These are phyloP conservation scores for Rhodeus uyekii DNA, from an alignment of 2,797 vertebrate genomes.

Conservation along the genomic window DNA sequence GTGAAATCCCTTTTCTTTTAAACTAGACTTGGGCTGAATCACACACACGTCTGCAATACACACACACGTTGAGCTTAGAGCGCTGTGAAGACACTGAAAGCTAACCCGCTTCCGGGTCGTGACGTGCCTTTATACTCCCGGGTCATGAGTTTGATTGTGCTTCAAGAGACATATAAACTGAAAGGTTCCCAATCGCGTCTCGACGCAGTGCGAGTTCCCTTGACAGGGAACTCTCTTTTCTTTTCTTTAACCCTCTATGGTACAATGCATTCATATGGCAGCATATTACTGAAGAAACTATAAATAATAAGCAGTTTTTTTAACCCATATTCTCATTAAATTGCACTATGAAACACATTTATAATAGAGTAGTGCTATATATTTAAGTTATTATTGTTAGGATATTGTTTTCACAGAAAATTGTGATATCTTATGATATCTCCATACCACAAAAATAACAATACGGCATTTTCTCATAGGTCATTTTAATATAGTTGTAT, in stretches of 20 bases:
- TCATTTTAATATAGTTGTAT: background rate
- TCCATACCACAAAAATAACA: background rate
- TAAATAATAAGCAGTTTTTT: background rate
- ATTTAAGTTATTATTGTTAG: background rate
- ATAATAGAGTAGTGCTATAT: background rate
- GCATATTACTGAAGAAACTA: background rate
- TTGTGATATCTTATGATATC: background rate
- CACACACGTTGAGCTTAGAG: too few species aligned
- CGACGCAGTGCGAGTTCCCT: too few species aligned
- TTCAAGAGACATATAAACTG: too few species aligned
- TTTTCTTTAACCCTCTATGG: slow-evolving; percentile 24
- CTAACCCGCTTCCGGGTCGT: too few species aligned
- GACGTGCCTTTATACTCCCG: too few species aligned
- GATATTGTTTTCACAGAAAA: background rate
- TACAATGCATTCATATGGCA: background rate
- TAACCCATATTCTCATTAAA: background rate
- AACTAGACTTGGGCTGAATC: too few species aligned
- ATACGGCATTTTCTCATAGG: background rate
- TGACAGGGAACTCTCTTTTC: slow-evolving; percentile 35
- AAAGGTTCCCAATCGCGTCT: too few species aligned
- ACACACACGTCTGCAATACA: too few species aligned
- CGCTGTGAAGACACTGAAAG: too few species aligned
- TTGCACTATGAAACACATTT: background rate
- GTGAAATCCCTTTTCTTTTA: too few species aligned
- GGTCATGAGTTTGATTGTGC: too few species aligned